Evolutionary conservation across 2,113 vertebrate genomes (phyloP), one percentile per base, ranked within the genome.

Genomic region (Rhinolophus ferrumequinum): DNA sequence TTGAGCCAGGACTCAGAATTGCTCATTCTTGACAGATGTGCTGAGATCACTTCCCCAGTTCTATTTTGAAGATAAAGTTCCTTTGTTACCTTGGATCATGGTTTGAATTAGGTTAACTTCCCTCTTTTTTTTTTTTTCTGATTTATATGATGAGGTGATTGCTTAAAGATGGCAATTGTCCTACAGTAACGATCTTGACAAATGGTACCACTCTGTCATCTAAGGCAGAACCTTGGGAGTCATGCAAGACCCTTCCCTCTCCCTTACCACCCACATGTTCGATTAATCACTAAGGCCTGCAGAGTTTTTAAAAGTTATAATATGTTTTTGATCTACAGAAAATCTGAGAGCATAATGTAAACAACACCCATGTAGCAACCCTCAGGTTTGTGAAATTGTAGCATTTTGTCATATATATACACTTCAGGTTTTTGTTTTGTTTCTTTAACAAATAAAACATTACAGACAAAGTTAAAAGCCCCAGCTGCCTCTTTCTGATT

Each of bases 41-140:
- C 52, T 95, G 89, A 96, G 92, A 69, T 93, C 91, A 60, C 30
- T 82, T 93, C 60, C 82, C 47, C n/a, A 19, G n/a, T 33, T 72
- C 96, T 87, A 38, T 70, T 90, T 22, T 75, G 83, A 94, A 97
- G 96, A 95, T 96, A 93, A 94, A 85, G 73, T 96, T 93, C 69
- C 79, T 97, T 83, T 96, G 96, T 92, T 91, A 94, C 91, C 91
- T 94, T 86, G 92, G 83, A 76, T 77, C 54, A 60, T 94, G 96
- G 91, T 97, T 97, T 97, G 88, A 96, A 97, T 98, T 90, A 95
- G 58, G 82, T 95, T 91, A 94, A 94, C 86, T 50, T 83, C 5
- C 52, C 50, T 41, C 76, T 54, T 54, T 81, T 84, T 83, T 93
- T 93, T 30, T 52, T 62, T 72, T 83, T 75, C 56, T 91, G 96